Percentiles rank a stretch among this genome's conserved stretches.
Conservation (phyloP, 2,888 invertebrate genomes). For the Dryocosmus kuriphilus region DNA sequence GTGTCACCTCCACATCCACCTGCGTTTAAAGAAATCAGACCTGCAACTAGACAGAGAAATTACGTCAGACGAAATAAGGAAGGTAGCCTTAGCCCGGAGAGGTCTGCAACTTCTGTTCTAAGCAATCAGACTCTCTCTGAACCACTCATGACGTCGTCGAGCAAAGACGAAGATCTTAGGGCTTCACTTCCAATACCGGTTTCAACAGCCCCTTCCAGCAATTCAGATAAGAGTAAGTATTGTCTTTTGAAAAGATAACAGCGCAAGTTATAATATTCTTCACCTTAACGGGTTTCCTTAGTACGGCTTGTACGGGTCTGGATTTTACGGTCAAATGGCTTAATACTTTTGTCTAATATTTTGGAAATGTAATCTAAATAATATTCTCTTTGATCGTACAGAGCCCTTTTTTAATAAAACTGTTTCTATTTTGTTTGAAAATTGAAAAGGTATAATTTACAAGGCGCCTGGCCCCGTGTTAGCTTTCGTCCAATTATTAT, state of each 20-base stretch:
- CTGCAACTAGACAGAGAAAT: slow-evolving; percentile 79
- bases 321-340: too few relatives aligned
- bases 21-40: slow-evolving; percentile 68
- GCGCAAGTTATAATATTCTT: background rate
- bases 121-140: slow-evolving; percentile 58
- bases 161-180: slow-evolving; percentile 75
- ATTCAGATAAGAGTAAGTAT: slow-evolving; percentile 73
- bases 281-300: too few relatives aligned
- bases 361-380: too few relatives aligned
- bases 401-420: too few relatives aligned
- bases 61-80: slow-evolving; percentile 84
- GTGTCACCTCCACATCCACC: slow-evolving; percentile 75
- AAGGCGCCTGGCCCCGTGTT: too few relatives aligned
- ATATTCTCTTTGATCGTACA: too few relatives aligned
- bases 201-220: slow-evolving; percentile 55
- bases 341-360: too few relatives aligned
- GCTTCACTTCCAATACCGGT: slow-evolving; percentile 67
- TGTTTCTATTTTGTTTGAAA: too few relatives aligned
- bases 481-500: too few relatives aligned
- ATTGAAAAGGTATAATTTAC: too few relatives aligned
- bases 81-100: slow-evolving; percentile 81
- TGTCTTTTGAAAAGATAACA: background rate
- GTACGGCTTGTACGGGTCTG: too few relatives aligned
- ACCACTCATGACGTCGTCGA: slow-evolving; percentile 66
- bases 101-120: slow-evolving; percentile 49